Evolutionary conservation across 2,797 vertebrate species (phyloP), one percentile per base, ranked within the genome.

Genomic region (Lycodopsis pacificus): DNA sequence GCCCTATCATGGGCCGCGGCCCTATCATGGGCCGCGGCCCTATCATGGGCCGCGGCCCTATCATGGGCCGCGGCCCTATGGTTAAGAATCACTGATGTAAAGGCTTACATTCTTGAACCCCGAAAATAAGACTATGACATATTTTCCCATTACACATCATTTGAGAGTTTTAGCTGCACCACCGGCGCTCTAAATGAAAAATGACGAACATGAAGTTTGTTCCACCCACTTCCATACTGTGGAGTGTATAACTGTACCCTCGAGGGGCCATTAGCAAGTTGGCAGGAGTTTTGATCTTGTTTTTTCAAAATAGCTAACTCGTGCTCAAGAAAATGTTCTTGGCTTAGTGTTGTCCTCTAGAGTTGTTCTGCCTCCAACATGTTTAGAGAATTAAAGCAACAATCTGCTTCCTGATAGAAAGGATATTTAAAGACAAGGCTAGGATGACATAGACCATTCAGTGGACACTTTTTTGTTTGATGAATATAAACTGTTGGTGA

Each of bases 391-490:
- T 38, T 42, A 73, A 71, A 71, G 30, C 30, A 6, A 15, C 22
- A 75, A 22, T 63, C 48, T 65, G 46, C 54, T 7, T 75, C 14
- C 14, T 61, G 4, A 17, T 30, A 7, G 27, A 58, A 36, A 27
- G 40, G 22, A 4, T 4, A 38, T 70, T 59, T 27, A 15, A 6
- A 42, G 14, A 56, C 34, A 19, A 27, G 15, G 7, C 8, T 4
- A 46, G 13, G 17, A 58, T 19, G 64, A 84, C 64, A 54, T 1
- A 58, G 73, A 84, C 73, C 70, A 9, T 65, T 57, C 48, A 56
- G 61, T 81, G 69, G 36, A 56, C 3, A 11, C 1, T 46, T 36
- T 14, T 34, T 30, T 58, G 1, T 22, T 36, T 66, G 2, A 56
- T 34, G 7, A 5, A 38, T 57, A 5, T 17, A 61, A 69, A 71